Conservation (phyloP, 2,113 vertebrate species). For the Centropus bengalensis region DNA sequence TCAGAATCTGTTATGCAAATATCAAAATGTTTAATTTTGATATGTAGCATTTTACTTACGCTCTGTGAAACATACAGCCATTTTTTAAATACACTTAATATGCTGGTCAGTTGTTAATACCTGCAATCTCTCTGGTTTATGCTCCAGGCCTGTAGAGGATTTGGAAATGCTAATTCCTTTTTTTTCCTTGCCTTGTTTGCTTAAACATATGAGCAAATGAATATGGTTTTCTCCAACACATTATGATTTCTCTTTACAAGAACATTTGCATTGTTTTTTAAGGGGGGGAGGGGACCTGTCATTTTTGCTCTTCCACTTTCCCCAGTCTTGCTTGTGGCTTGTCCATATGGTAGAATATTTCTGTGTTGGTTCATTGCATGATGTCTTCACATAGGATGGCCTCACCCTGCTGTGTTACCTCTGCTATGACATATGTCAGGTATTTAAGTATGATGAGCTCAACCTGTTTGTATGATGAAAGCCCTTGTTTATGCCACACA, state of each 20-base stretch:
- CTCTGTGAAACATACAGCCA: neutral
- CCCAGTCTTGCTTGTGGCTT: neutral
- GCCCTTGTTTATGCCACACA: neutral
- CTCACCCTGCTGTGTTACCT: neutral
- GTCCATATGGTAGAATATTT: conserved; percentile 11
- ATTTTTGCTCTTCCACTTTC: neutral
- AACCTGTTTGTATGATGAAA: neutral
- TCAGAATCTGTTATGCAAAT: neutral
- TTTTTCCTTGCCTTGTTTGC: neutral
- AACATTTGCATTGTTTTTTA: neutral
- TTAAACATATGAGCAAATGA: neutral
- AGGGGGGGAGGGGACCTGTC: neutral
- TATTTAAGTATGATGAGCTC: neutral
- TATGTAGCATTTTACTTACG: neutral
- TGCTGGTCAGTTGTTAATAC: neutral
- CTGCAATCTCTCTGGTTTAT: neutral
- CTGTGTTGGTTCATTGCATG: neutral
- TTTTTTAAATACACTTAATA: neutral
- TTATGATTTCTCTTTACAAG: neutral
- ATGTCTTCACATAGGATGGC: neutral
- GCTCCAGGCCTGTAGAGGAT: neutral
- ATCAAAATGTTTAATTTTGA: neutral
- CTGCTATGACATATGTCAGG: neutral
- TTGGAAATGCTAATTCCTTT: neutral
- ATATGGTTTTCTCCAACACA: neutral